Evolutionary conservation across 2,113 vertebrate genomes (phyloP).

Genomic region (Channa maculata): DNA sequence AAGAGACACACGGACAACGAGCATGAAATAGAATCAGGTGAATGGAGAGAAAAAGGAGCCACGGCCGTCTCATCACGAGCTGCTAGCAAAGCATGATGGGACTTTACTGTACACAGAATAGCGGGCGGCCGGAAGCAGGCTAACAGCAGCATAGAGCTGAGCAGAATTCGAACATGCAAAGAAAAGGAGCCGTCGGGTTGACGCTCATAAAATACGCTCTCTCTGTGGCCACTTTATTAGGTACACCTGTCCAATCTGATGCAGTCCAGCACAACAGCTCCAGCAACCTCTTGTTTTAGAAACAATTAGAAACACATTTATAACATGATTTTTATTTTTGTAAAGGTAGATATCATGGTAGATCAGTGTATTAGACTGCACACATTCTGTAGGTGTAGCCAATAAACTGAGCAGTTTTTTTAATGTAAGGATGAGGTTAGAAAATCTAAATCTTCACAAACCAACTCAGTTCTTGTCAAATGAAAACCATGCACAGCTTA

Average conservation of each 20-base stretch:
- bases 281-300: neutral
- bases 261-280: neutral
- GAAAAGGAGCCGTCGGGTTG: neutral
- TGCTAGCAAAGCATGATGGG: slow-evolving; percentile 55
- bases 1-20: slow-evolving; percentile 52
- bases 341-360: too few species aligned
- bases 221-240: slow-evolving; percentile 9
- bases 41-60: slow-evolving; percentile 44
- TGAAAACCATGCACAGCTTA: slow-evolving; percentile 23
- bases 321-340: neutral
- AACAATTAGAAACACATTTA: too few species aligned
- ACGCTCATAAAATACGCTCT: neutral
- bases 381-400: too few species aligned
- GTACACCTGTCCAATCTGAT: neutral
- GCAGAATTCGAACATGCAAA: slow-evolving; percentile 32
- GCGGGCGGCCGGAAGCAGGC: slow-evolving; percentile 27
- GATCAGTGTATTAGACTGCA: too few species aligned
- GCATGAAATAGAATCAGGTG: neutral
- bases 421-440: too few species aligned
- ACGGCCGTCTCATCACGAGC: neutral
- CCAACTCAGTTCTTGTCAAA: slow-evolving; percentile 14
- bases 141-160: neutral
- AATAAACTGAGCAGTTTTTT: too few species aligned
- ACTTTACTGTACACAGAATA: slow-evolving; percentile 6
- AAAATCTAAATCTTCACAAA: neutral